Percentiles rank a stretch among this genome's conserved stretches.
phyloP scores from a whole-genome alignment of 2,888 invertebrate species.

The Cyrtodaria siliqua region DNA sequence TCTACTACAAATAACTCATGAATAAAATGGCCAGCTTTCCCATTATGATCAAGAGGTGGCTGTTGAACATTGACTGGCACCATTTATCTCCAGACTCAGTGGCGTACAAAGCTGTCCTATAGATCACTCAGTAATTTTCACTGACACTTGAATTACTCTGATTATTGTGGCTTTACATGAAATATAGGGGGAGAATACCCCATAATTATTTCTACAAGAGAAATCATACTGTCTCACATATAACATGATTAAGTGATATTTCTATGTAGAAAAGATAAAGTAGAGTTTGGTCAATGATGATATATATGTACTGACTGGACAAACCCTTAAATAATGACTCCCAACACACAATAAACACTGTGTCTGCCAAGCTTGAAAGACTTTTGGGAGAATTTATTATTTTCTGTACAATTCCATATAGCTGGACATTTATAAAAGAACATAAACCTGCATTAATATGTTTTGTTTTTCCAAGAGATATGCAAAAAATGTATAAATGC shows the following conservation, averaged over 20 bases:
- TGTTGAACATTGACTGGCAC: constrained; percentile 20
- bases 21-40: too few species aligned
- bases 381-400: constrained; percentile 14
- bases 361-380: constrained; percentile 27
- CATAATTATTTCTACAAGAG: constrained; percentile 61
- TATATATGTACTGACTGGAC: constrained; percentile 43
- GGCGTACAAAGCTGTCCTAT: constrained; percentile 50
- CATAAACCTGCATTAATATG: too few species aligned
- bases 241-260: constrained; percentile 46
- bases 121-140: constrained; percentile 62
- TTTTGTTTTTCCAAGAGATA: too few species aligned
- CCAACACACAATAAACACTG: constrained; percentile 46
- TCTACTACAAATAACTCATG: too few species aligned
- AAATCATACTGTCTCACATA: constrained; percentile 58
- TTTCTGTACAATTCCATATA: constrained; percentile 11
- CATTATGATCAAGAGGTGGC: background rate
- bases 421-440: constrained; percentile 8
- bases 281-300: constrained; percentile 48
- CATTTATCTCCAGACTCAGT: constrained; percentile 48
- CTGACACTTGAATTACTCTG: constrained; percentile 57
- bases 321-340: constrained; percentile 39
- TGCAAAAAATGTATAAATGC: too few species aligned
- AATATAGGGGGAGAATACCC: constrained; percentile 60
- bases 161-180: constrained; percentile 63
- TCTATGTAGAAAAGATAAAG: constrained; percentile 48